These are phyloP conservation scores for Periophthalmus modestus DNA, from an alignment of 2,113 vertebrate genomes.

Conservation along the genomic window DNA sequence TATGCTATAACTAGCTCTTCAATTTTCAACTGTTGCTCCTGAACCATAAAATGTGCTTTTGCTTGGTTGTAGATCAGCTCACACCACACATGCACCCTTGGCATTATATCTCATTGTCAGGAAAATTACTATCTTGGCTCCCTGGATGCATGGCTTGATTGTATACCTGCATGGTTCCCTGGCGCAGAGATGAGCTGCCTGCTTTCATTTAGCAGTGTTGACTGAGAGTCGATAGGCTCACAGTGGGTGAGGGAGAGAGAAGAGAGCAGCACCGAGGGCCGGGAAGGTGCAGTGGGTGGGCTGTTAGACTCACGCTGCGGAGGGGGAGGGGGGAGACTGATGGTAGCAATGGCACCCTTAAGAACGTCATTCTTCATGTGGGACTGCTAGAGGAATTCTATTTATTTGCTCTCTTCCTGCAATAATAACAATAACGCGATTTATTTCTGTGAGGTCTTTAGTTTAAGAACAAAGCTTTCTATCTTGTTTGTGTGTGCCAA, in stretches of 20 bases:
- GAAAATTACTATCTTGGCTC: slow-evolving; percentile 44
- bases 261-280: slow-evolving; percentile 20
- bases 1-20: background rate
- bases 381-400: background rate
- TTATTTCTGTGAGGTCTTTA: background rate
- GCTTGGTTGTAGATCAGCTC: slow-evolving; percentile 31
- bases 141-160: slow-evolving; percentile 58
- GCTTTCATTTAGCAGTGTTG: slow-evolving; percentile 66
- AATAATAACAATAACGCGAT: background rate
- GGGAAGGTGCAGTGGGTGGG: slow-evolving; percentile 26
- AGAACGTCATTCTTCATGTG: background rate
- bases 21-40: background rate
- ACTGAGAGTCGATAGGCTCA: slow-evolving; percentile 64
- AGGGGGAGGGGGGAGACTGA: background rate
- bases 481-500: background rate
- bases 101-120: slow-evolving; percentile 37
- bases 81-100: background rate
- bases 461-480: background rate
- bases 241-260: slow-evolving; percentile 51
- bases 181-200: slow-evolving; percentile 59
- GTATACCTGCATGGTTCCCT: slow-evolving; percentile 25
- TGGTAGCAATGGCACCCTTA: background rate
- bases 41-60: background rate
- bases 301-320: background rate
- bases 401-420: background rate